A percentile compares a stretch with the other conserved stretches of the same genome.
phyloP scores from a whole-genome alignment of 2,888 invertebrate species.

The Drosophila prostipennis region DNA sequence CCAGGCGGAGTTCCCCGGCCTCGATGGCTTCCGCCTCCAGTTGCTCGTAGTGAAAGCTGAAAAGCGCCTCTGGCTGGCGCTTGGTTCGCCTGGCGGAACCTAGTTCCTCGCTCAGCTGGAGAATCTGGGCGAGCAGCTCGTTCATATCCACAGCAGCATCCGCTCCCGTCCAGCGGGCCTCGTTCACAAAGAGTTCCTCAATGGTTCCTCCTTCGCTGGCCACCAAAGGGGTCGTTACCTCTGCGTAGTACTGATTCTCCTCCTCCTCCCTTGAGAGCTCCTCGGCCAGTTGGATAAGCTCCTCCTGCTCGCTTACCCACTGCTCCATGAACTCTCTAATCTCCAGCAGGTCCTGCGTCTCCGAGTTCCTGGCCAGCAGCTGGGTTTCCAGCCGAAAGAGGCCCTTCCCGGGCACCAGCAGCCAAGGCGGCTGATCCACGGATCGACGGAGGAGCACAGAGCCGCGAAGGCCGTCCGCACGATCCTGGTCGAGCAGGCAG shows the following conservation, averaged over 20 bases:
- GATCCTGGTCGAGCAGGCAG: conserved; percentile 81
- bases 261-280: conserved; percentile 18
- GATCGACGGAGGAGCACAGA: conserved; percentile 68
- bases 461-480: conserved; percentile 79
- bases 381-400: conserved; percentile 79
- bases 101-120: conserved; percentile 62
- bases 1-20: conserved; percentile 74
- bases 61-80: conserved; percentile 48
- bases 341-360: conserved; percentile 77
- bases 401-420: conserved; percentile 82
- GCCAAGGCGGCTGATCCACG: conserved; percentile 61
- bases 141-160: conserved; percentile 72
- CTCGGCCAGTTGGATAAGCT: conserved; percentile 48
- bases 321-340: conserved; percentile 72
- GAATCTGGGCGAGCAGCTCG: conserved; percentile 65
- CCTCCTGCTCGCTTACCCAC: conserved; percentile 78
- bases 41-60: conserved; percentile 59
- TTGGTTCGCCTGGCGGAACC: conserved; percentile 44
- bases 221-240: conserved; percentile 65
- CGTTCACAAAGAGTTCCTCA: conserved; percentile 73
- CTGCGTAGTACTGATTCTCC: conserved; percentile 7
- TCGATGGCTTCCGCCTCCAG: conserved; percentile 72
- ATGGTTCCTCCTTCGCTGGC: conserved; percentile 63
- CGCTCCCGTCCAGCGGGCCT: conserved; percentile 68
- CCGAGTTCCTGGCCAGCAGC: conserved; percentile 77